Evolutionary conservation across 2,113 vertebrate genomes (phyloP).

Genomic region (Nothocercus julius): DNA sequence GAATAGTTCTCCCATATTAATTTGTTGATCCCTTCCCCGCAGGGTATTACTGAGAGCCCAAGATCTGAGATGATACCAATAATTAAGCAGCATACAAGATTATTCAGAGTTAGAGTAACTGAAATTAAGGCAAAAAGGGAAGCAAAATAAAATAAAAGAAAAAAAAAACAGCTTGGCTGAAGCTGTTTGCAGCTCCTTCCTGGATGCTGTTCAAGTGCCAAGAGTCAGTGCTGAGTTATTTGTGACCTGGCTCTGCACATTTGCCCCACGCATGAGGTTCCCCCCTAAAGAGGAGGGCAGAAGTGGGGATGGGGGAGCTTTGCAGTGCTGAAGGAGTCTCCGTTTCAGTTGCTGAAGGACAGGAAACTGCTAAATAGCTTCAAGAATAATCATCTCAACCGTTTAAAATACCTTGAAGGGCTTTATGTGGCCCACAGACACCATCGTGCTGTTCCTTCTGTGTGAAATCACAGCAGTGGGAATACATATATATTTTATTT

Average conservation of each 20-base stretch:
- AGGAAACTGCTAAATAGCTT: neutral
- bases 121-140: slow-evolving; percentile 39
- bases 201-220: neutral
- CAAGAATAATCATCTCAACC: neutral
- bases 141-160: neutral
- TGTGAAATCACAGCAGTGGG: neutral
- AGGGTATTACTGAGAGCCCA: neutral
- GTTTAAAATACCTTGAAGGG: neutral
- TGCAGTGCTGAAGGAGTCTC: neutral
- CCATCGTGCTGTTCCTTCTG: neutral
- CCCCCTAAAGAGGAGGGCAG: neutral
- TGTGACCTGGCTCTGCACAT: neutral
- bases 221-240: neutral
- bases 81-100: neutral
- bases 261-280: neutral
- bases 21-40: slow-evolving; percentile 9
- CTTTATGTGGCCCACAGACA: neutral
- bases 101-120: neutral
- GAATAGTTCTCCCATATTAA: slow-evolving; percentile 33
- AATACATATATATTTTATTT: neutral
- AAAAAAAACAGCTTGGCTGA: neutral
- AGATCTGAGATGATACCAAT: neutral
- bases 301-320: neutral
- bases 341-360: accelerated
- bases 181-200: neutral